Evolutionary conservation across 2,888 invertebrate genomes (phyloP).

Genomic region (Chelonus formosanus): DNA sequence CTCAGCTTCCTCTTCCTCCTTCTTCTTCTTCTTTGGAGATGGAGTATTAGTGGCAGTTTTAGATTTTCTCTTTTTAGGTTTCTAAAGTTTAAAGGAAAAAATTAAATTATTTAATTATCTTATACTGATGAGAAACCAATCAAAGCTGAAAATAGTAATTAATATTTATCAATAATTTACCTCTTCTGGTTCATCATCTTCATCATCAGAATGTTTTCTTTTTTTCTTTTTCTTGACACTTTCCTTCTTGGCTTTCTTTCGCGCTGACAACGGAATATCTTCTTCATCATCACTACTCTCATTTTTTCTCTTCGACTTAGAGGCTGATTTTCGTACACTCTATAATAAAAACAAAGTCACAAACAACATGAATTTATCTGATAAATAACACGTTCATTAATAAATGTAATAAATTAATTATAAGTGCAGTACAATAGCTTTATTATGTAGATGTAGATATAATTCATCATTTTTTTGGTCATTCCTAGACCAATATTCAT

Average conservation of each 20-base stretch:
- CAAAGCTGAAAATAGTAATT: neutral
- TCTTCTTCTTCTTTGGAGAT: conserved; percentile 74
- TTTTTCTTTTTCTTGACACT: conserved; percentile 72
- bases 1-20: conserved; percentile 82
- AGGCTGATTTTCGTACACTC: conserved; percentile 48
- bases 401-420: neutral
- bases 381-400: neutral
- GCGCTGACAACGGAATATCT: conserved; percentile 73
- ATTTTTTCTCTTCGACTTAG: conserved; percentile 61
- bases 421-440: neutral
- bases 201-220: conserved; percentile 58
- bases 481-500: no score
- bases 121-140: neutral
- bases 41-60: conserved; percentile 54
- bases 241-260: conserved; percentile 74
- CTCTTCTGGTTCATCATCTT: conserved; percentile 53
- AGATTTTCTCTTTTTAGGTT: conserved; percentile 53
- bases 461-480: no score
- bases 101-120: neutral
- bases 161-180: conserved; percentile 33
- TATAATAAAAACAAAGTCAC: conserved; percentile 32
- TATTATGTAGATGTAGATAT: no score
- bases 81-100: conserved; percentile 39
- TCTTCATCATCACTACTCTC: conserved; percentile 71
- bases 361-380: neutral